Evolutionary conservation across 2,113 vertebrate genomes (phyloP).

Genomic region (Sinocyclocheilus maitianheensis): DNA sequence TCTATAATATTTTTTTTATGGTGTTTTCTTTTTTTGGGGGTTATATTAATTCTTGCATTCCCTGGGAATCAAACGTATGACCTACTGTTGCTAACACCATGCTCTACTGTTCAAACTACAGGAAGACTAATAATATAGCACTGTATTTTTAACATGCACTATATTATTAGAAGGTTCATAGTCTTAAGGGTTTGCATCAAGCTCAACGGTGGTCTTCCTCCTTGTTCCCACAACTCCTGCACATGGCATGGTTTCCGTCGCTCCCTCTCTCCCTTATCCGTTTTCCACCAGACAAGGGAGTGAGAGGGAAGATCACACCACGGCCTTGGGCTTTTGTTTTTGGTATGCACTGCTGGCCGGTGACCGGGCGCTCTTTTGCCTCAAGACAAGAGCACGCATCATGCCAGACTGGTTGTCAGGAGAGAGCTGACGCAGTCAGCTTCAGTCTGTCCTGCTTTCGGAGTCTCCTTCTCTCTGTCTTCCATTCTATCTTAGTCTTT

Average conservation of each 20-base stretch:
- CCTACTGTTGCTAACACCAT: neutral
- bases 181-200: conserved; percentile 11
- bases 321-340: conserved; percentile 70
- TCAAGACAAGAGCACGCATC: conserved; percentile 22
- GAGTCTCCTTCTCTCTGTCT: conserved; percentile 14
- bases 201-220: conserved; percentile 15
- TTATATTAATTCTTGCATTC: conserved; percentile 2
- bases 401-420: conserved; percentile 4
- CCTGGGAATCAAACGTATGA: neutral
- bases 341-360: conserved; percentile 61
- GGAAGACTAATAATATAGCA: neutral
- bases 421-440: conserved; percentile 22
- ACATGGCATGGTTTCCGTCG: conserved; percentile 52
- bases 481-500: neutral
- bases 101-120: neutral
- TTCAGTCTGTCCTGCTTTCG: neutral
- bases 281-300: conserved; percentile 65
- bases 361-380: conserved; percentile 54
- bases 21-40: too few relatives aligned
- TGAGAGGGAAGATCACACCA: conserved; percentile 61
- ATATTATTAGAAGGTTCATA: neutral
- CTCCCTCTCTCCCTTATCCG: conserved; percentile 54
- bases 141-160: neutral
- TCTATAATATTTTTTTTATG: too few relatives aligned
- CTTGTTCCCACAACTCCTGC: conserved; percentile 52